Conservation (phyloP, 92 coral and sea anemone species). For the Blastomussa wellsi region DNA sequence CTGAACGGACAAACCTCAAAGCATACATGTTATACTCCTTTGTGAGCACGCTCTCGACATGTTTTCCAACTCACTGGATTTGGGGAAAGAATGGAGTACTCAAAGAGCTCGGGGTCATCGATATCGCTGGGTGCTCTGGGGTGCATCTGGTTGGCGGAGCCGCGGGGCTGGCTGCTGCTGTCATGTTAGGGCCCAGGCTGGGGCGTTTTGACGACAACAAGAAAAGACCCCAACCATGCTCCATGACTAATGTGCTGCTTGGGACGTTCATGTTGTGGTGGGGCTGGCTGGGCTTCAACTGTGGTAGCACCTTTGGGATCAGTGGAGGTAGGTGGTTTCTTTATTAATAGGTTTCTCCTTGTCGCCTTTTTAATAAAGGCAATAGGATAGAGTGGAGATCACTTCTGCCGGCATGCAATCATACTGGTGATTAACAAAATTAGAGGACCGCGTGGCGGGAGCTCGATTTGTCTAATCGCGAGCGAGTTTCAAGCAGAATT, state of each 20-base stretch:
- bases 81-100: slow-evolving; percentile 73
- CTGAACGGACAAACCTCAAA: slow-evolving; percentile 65
- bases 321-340: slow-evolving; percentile 69
- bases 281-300: slow-evolving; percentile 98
- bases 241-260: slow-evolving; percentile 82
- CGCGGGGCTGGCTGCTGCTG: slow-evolving; percentile 89
- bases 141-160: slow-evolving; percentile 86
- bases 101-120: slow-evolving; percentile 69
- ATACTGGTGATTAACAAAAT: no score
- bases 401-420: no score
- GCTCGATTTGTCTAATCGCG: no score
- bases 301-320: slow-evolving; percentile 94
- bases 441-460: no score
- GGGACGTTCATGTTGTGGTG: slow-evolving; percentile 95
- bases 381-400: no score
- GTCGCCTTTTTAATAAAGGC: no score
- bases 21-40: slow-evolving; percentile 74
- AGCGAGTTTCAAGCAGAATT: no score
- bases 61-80: slow-evolving; percentile 79
- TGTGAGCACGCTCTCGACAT: slow-evolving; percentile 67
- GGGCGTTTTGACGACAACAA: slow-evolving; percentile 70
- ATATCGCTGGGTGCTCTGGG: slow-evolving; percentile 73
- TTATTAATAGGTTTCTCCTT: neutral
- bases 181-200: slow-evolving; percentile 78
- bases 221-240: slow-evolving; percentile 41